phyloP scores from a whole-genome alignment of 2,113 vertebrate genomes.

The Protobothrops mucrosquamatus region DNA sequence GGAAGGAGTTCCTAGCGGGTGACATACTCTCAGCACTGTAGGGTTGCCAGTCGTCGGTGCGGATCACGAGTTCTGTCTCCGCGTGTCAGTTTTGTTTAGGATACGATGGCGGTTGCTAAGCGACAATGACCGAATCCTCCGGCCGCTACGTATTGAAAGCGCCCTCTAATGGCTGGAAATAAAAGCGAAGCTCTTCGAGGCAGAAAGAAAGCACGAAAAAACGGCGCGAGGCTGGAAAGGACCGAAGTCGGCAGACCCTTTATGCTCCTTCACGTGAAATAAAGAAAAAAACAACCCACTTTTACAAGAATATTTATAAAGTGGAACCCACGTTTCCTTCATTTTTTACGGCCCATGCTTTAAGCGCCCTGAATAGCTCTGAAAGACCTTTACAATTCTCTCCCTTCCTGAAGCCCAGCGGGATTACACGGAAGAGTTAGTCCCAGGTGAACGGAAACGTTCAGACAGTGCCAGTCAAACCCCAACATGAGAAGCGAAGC shows the following conservation, averaged over 20 bases:
- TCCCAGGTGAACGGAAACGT: not conserved
- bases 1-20: slow-evolving; percentile 64
- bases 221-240: not conserved
- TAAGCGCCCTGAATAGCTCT: not conserved
- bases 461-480: not conserved
- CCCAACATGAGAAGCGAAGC: not conserved
- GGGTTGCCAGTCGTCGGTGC: not conserved
- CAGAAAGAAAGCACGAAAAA: not conserved
- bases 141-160: not conserved
- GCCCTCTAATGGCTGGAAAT: slow-evolving; percentile 36
- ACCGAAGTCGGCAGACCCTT: not conserved
- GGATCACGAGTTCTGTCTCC: not conserved
- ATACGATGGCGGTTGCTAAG: slow-evolving; percentile 62
- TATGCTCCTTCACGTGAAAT: no score
- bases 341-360: not conserved
- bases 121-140: slow-evolving; percentile 36
- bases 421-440: not conserved
- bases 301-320: not conserved
- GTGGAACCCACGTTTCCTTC: no score
- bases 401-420: not conserved
- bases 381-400: not conserved
- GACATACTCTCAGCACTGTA: slow-evolving; percentile 60
- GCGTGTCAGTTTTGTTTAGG: slow-evolving; percentile 48
- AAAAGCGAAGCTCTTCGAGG: no score
- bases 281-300: not conserved